Evolutionary conservation across 2,888 invertebrate genomes (phyloP), one percentile per base, ranked within the genome.

Genomic region (Saturnia japonica): DNA sequence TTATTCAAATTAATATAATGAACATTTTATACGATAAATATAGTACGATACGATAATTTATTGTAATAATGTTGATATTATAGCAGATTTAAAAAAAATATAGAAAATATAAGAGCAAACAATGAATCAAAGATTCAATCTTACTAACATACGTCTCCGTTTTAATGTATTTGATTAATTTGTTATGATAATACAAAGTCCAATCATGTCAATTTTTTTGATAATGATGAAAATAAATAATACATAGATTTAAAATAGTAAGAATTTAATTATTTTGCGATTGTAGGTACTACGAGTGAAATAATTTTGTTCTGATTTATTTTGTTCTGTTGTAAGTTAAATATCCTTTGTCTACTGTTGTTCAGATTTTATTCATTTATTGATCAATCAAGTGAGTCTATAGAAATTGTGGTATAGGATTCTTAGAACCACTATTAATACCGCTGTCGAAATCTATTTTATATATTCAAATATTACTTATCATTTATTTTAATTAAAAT

Each of bases 11-110:
- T 25, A 57, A 28, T 25, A 25, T 57, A 25, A 57, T 28, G 14
- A 78, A 78, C 76, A 76, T 83, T 82, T 80, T 83, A 74, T 82
- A 82, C 76, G 74, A 74, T 80, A 80, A 66, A 42, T 45, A 67
- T 64, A 68, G 25, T 68, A 54, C 25, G 43, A 42, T 67, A 70
- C 8, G 19, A 57, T 57, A 51, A 60, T 9, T 12, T 68, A 34
- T 42, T 68, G 45, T 74, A 72, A 73, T 25, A 43, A 70, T 71
- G 69, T 70, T 70, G 66, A 71, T 34, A 71, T 43, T 45, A 22
- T 51, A 70, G 62, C 72, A 72, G 70, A 73, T 77, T 75, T 72
- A 75, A 76, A 77, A 78, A 78, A 54, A 73, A 77, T 72, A 71
- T 72, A 68, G 68, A 54, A 57, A 60, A n/a, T 66, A 22, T 66